Evolutionary conservation across 2,797 vertebrate species (phyloP), one percentile per base, ranked within the genome.

Genomic region (Iguana delicatissima): DNA sequence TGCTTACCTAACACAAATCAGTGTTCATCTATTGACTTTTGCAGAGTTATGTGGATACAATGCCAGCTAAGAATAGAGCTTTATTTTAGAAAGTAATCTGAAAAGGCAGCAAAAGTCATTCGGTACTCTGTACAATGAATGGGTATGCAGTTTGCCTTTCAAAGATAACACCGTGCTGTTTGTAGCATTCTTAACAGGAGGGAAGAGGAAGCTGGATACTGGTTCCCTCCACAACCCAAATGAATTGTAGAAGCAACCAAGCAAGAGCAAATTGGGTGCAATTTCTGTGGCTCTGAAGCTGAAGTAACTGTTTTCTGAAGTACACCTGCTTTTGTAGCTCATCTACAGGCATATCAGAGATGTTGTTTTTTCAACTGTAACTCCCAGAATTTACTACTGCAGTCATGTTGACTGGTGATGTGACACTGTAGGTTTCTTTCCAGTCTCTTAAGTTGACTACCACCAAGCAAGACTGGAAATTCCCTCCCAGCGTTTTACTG

Each of bases 231-330:
- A 80, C 29, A 72, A 79, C 20, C 38, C 80, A 46, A 35, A 42
- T 5, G 38, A 42, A 0, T 13, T 26, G 1, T 0, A 26, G 3
- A 14, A 76, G 42, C 22, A 1, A 0, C 16, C 0, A n/a, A 12
- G 13, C 50, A 9, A 2, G 20, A 2, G 0, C n/a, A 0, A 0
- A 29, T 1, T 4, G 24, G 52, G 14, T 69, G 20, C 0, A 6
- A 26, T 29, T 79, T 22, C 62, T 32, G 52, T 0, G 26, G 3
- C 0, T 3, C 0, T 1, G 38, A 46, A 76, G 10, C 0, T 13
- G 1, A 0, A 18, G 59, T 16, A 16, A 57, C 57, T 57, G 57
- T 57, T 59, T 59, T 59, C 59, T 59, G 59, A 59, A 20, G 18
- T 59, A 59, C 1, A 59, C 20, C 59, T 57, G 2, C 57, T 59